Conservation (phyloP, 2,797 vertebrate species). For the Aplochiton taeniatus region DNA sequence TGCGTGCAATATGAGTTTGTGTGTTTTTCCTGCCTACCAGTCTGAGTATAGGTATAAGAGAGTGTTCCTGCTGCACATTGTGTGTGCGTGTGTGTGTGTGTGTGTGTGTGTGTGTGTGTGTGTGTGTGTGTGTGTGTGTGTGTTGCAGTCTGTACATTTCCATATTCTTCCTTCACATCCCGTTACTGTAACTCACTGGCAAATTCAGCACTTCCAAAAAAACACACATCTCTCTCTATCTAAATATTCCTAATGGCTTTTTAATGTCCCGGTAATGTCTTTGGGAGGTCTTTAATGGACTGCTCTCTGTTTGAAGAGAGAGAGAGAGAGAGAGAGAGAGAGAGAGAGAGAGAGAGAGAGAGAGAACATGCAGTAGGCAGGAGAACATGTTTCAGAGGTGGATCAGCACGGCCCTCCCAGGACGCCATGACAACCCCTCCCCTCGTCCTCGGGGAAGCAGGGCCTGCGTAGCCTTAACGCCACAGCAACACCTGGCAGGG, state of each 20-base stretch:
- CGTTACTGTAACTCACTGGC: too few relatives aligned
- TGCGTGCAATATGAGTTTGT: too few relatives aligned
- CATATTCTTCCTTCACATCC: too few relatives aligned
- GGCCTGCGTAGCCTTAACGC: too few relatives aligned
- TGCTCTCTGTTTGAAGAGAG: slow-evolving; percentile 65
- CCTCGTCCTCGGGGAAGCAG: too few relatives aligned
- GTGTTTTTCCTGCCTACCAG: not conserved
- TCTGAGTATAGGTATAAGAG: not conserved
- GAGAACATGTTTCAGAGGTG: slow-evolving; percentile 16
- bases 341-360: too few relatives aligned
- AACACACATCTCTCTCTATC: slow-evolving; percentile 66
- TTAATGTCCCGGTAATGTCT: slow-evolving; percentile 79
- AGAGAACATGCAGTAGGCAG: too few relatives aligned
- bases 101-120: not conserved
- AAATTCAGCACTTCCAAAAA: too few relatives aligned
- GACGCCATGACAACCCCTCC: too few relatives aligned
- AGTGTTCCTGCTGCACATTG: not conserved
- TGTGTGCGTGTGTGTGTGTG: not conserved
- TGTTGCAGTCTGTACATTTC: not conserved
- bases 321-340: too few relatives aligned
- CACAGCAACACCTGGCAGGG: too few relatives aligned
- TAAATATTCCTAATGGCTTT: slow-evolving; percentile 80
- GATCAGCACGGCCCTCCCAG: too few relatives aligned
- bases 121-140: not conserved
- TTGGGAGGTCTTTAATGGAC: slow-evolving; percentile 74